Evolutionary conservation across 1,140 invertebrate genomes (phyloP).

Genomic region (Drosophila nikananu): DNA sequence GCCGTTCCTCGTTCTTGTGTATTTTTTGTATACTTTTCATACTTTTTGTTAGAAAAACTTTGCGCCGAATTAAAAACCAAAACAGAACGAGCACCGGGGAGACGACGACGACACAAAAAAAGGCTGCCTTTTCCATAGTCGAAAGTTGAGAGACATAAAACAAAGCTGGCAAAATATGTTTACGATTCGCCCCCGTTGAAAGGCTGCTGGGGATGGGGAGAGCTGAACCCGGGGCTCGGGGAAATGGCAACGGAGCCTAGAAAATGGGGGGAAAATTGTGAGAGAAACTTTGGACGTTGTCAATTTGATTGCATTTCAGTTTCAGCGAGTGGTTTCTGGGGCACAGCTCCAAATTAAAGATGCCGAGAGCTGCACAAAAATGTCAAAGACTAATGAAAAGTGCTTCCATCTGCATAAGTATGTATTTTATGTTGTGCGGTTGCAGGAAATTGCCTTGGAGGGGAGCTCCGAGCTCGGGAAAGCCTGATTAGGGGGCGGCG

Average conservation of each 20-base stretch:
- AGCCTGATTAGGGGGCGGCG: slow-evolving; percentile 1
- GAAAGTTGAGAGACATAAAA: slow-evolving; percentile 71
- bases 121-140: slow-evolving; percentile 30
- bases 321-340: slow-evolving; percentile 24
- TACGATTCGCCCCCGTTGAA: slow-evolving; percentile 37
- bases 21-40: neutral
- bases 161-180: slow-evolving; percentile 72
- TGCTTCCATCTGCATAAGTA: neutral
- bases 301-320: slow-evolving; percentile 74
- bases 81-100: slow-evolving; percentile 28
- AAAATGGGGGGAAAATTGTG: slow-evolving; percentile 25
- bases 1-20: slow-evolving; percentile 8
- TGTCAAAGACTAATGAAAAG: slow-evolving; percentile 25
- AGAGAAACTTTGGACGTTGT: slow-evolving; percentile 52
- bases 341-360: slow-evolving; percentile 18
- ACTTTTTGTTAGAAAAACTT: slow-evolving; percentile 46
- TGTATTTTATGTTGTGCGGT: neutral
- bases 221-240: neutral
- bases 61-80: slow-evolving; percentile 68
- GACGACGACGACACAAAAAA: slow-evolving; percentile 35
- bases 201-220: neutral
- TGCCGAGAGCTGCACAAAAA: slow-evolving; percentile 8
- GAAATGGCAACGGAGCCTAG: neutral
- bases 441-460: slow-evolving; percentile 9
- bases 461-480: neutral